Base-by-base conservation (phyloP, 2,797 vertebrate genomes). In the Basileuterus tristriatus region DNA sequence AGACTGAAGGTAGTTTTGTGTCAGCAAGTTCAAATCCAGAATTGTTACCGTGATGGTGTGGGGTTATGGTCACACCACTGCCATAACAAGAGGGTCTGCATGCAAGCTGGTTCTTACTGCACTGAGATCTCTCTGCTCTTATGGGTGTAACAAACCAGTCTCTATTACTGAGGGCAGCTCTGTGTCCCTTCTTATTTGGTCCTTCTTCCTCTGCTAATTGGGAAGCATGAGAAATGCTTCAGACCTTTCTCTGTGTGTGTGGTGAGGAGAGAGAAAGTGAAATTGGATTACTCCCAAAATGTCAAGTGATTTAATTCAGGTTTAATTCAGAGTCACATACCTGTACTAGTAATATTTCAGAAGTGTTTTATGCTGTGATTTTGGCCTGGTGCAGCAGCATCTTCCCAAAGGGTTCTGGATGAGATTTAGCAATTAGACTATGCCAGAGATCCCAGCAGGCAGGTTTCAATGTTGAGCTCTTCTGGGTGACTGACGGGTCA, bases 401-500 rank as follows among this genome's bases (percentile, higher is more conserved):
- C 53, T 29, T 87, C 70, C 39, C n/a, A 55, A 17, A 84, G 63
- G 29, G 8, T 69, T 90, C 46, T 79, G 36, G 50, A 9, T 72
- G 80, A 80, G 20, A 67, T 87, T 84, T 52, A 89, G 29, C 43
- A 89, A 65, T 76, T 53, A 53, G 64, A 52, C 37, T 12, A 4
- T 67, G 71, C 23, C 29, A 86, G 26, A 41, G 23, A 64, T 71
- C 76, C 63, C 70, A 90, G 39, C 29, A 64, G 36, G 16, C 67
- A 89, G 43, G 47, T 89, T 87, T 59, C 67, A 72, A 59, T 2
- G 3, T 27, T 75, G 78, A 71, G 53, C 41, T 74, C 41, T 89
- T 77, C 70, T 64, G 78, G 41, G 49, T 85, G 78, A 80, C 79
- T 91, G 88, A 53, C 62, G 88, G 62, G 56, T 91, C 76, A 68